phyloP scores from a whole-genome alignment of 2,113 vertebrate genomes.

The Fregetta grallaria region DNA sequence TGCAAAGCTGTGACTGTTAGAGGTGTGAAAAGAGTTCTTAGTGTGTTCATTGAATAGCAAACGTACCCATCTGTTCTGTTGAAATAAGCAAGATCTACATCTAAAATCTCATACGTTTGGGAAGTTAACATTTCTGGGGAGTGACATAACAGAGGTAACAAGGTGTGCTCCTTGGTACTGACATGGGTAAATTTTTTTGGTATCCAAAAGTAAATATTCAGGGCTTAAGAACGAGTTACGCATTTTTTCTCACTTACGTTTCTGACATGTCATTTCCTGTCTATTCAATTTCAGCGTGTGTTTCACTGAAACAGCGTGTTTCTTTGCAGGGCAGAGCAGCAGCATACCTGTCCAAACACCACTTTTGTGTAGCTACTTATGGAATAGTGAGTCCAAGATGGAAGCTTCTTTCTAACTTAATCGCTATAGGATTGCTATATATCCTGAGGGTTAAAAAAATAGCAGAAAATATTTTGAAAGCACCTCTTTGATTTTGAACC shows the following conservation, averaged over 20 bases:
- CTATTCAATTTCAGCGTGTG: neutral
- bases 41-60: conserved; percentile 51
- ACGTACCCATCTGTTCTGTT: conserved; percentile 51
- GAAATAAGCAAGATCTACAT: conserved; percentile 8
- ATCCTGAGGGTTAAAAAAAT: neutral
- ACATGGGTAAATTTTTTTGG: neutral
- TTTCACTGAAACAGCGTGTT: no score
- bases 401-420: neutral
- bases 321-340: neutral
- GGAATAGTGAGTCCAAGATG: neutral
- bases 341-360: neutral
- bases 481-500: neutral
- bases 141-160: conserved; percentile 7
- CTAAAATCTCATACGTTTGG: neutral
- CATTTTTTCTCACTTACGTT: neutral
- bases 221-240: neutral
- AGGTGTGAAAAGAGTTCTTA: conserved; percentile 60
- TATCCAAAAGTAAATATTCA: conserved; percentile 35
- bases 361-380: neutral
- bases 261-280: neutral
- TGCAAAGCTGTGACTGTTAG: conserved; percentile 60
- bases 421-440: neutral
- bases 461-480: neutral
- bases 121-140: conserved; percentile 19
- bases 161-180: neutral